A percentile compares a stretch with the other conserved stretches of the same genome.
Conservation (phyloP, 2,888 invertebrate species). For the Dryomyza anilis region DNA sequence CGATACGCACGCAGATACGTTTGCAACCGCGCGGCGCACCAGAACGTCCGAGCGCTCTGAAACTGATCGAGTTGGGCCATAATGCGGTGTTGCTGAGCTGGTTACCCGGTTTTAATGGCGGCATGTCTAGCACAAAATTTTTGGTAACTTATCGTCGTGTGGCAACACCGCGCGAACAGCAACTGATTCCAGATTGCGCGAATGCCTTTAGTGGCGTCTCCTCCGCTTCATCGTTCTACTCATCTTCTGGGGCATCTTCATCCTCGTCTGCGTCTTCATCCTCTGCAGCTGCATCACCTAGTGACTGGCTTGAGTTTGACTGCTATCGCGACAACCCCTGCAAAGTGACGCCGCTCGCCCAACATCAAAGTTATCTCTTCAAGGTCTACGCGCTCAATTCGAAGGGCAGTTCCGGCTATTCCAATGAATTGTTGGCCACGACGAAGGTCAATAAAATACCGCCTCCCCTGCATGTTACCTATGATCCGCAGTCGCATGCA, state of each 20-base stretch:
- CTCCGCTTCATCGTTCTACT: constrained; percentile 34
- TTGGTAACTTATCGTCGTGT: constrained; percentile 80
- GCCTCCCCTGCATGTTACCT: constrained; percentile 79
- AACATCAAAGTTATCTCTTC: constrained; percentile 84
- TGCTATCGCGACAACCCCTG: constrained; percentile 87
- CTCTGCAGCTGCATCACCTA: constrained; percentile 54
- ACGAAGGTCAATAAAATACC: constrained; percentile 87
- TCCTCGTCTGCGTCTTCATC: constrained; percentile 24
- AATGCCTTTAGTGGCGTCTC: constrained; percentile 39
- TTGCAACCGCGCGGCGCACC: constrained; percentile 87
- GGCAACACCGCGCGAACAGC: constrained; percentile 66
- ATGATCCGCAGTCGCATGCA: constrained; percentile 77
- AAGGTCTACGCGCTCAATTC: constrained; percentile 88
- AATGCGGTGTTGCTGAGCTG: constrained; percentile 82
- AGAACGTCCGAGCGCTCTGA: constrained; percentile 76
- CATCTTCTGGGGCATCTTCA: constrained; percentile 17
- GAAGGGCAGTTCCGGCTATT: constrained; percentile 85
- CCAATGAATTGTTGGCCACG: constrained; percentile 79
- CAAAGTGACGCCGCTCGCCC: constrained; percentile 83
- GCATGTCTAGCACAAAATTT: constrained; percentile 82
- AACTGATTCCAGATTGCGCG: constrained; percentile 68
- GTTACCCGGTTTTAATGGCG: constrained; percentile 91
- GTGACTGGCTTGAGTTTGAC: constrained; percentile 82
- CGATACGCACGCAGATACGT: constrained; percentile 75
- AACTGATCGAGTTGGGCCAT: constrained; percentile 75